These are phyloP conservation scores for Ferdinandea cuprea DNA, from an alignment of 2,888 invertebrate genomes.

Conservation along the genomic window DNA sequence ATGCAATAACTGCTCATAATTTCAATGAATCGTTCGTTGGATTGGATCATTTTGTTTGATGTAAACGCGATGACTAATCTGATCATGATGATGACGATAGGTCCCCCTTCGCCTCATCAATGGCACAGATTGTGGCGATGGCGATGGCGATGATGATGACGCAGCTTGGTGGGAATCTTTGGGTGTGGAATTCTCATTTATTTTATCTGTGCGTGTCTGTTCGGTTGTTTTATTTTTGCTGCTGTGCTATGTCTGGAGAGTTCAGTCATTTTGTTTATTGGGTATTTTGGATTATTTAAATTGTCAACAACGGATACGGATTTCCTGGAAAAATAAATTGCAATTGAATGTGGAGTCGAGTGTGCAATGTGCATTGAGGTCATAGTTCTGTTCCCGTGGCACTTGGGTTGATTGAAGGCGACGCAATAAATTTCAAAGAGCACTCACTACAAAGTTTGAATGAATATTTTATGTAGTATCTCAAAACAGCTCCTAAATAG, in stretches of 20 bases:
- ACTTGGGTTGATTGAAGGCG: too few species aligned
- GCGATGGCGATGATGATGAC: neutral
- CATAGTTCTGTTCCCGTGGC: too few species aligned
- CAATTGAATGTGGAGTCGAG: neutral
- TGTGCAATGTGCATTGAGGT: too few species aligned
- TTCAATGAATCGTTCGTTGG: conserved; percentile 11
- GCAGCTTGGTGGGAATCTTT: conserved; percentile 10
- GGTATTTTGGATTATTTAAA: neutral
- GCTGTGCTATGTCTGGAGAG: neutral
- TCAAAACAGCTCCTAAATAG: too few species aligned
- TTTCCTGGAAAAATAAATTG: neutral
- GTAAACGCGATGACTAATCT: conserved; percentile 48
- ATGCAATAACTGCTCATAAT: conserved; percentile 25
- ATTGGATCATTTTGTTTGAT: conserved; percentile 17
- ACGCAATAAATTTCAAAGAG: too few species aligned
- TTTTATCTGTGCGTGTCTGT: too few species aligned
- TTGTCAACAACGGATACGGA: conserved; percentile 13
- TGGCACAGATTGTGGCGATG: neutral
- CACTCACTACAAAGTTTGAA: too few species aligned
- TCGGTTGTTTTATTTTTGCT: too few species aligned
- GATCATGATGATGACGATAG: too few species aligned
- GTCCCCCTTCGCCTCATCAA: too few species aligned
- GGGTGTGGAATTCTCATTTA: conserved; percentile 13
- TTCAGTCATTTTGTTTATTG: conserved; percentile 14
- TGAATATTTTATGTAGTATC: too few species aligned